Evolutionary conservation across 1,140 invertebrate species (phyloP).

Genomic region (Armadillidium nasatum): DNA sequence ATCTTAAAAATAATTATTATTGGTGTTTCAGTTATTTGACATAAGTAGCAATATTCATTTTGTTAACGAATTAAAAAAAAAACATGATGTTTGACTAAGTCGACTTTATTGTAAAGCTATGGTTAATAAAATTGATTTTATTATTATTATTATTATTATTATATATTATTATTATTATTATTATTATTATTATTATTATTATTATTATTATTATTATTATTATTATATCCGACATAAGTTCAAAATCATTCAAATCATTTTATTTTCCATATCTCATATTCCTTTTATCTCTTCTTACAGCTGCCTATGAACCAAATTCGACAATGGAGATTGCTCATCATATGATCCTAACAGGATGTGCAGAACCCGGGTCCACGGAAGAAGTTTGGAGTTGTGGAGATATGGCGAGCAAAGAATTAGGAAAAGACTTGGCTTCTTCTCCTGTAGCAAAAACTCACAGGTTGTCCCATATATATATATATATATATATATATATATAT

Average conservation of each 20-base stretch:
- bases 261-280: background rate
- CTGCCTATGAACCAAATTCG: constrained; percentile 23
- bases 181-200: background rate
- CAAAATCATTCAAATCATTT: background rate
- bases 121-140: background rate
- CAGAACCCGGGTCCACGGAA: constrained; percentile 4
- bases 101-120: background rate
- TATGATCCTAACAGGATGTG: constrained; percentile 21
- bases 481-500: constrained; percentile 21
- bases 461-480: constrained; percentile 10
- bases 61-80: too few species aligned
- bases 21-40: too few species aligned
- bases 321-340: constrained; percentile 27
- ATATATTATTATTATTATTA: background rate
- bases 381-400: constrained; percentile 28
- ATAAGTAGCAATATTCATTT: too few species aligned
- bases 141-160: too few species aligned
- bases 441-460: constrained; percentile 18
- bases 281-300: background rate
- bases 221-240: background rate
- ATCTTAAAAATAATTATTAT: too few species aligned
- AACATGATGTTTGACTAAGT: background rate
- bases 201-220: background rate
- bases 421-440: constrained; percentile 16
- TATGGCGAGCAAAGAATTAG: constrained; percentile 22